These are phyloP conservation scores for Anolis sagrei DNA, from an alignment of 2,113 vertebrate genomes.

Conservation along the genomic window DNA sequence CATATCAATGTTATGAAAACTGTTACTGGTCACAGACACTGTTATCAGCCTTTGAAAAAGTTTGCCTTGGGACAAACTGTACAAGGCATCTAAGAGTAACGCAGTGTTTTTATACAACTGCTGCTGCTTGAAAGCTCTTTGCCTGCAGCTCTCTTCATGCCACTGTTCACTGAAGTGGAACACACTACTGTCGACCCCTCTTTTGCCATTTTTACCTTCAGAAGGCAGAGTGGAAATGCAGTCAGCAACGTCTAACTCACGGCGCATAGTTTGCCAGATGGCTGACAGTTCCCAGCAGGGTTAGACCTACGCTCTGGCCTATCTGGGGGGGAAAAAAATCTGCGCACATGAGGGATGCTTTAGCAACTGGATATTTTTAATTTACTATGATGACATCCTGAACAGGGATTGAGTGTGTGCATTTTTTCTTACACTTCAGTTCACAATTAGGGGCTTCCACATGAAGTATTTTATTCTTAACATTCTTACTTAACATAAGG, in stretches of 20 bases:
- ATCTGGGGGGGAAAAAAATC: constrained; percentile 46
- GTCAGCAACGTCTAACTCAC: constrained; percentile 32
- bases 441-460: background rate
- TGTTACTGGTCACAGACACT: constrained; percentile 50
- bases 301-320: constrained; percentile 44
- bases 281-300: constrained; percentile 44
- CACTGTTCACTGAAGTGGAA: constrained; percentile 59
- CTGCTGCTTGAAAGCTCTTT: constrained; percentile 40
- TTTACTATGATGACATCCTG: constrained; percentile 18
- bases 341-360: constrained; percentile 54
- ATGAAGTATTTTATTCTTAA: background rate
- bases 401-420: background rate
- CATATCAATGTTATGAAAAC: constrained; percentile 36
- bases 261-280: constrained; percentile 49
- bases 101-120: constrained; percentile 33
- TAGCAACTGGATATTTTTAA: constrained; percentile 43
- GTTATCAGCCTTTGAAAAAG: constrained; percentile 57
- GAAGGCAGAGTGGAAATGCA: constrained; percentile 33
- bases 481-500: background rate
- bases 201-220: constrained; percentile 54
- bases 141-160: constrained; percentile 58
- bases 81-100: constrained; percentile 18
- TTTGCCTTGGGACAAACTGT: constrained; percentile 50
- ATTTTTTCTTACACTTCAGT: background rate
- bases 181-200: constrained; percentile 36